Base-by-base conservation (phyloP, 2,797 vertebrate genomes). In the Psittacula derbiana region DNA sequence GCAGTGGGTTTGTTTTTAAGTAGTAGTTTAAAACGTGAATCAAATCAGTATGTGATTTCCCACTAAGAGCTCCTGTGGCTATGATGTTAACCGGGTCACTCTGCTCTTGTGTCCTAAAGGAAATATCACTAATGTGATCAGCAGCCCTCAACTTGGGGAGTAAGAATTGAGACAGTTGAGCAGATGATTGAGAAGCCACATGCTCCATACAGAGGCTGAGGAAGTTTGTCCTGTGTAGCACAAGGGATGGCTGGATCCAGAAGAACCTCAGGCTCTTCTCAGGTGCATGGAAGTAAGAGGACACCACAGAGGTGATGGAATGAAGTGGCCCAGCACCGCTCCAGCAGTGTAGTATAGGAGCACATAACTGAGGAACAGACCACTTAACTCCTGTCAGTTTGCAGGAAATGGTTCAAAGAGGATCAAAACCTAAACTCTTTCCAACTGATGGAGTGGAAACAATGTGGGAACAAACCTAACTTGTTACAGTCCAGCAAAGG, bases 151-250 rank as follows among this genome's bases (percentile, higher is more conserved):
- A 2, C 57, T 10, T 17, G n/a, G 47, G 36, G 30, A 43, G 5
- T 30, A 10, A 18, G 65, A 24, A 30, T 5, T 0, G 6, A 58
- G 53, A 1, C 6, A 31, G 53, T 2, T 14, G 55, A 41, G 73
- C 5, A 16, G 60, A 9, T 23, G 78, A 31, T 3, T 4, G 58
- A 49, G 64, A 30, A 30, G 40, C 69, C 30, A 2, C 1, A 4
- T 4, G 53, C 4, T 41, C 58, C 0, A 1, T 20, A 4, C 0
- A 2, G 53, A 43, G 49, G 40, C 40, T 16, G 73, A 18, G 65
- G 60, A 25, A 15, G 58, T 13, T 50, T 10, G 44, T 41, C 61
- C 28, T 41, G 50, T 2, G 5, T 2, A n/a, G 73, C 44, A 7
- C 1, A 5, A 60, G 60, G 66, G 36, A 28, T 0, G 1, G 66